Percentiles rank a stretch among this genome's conserved stretches.
Conservation (phyloP, 2,888 invertebrate genomes). For the Heliconius cydno region DNA sequence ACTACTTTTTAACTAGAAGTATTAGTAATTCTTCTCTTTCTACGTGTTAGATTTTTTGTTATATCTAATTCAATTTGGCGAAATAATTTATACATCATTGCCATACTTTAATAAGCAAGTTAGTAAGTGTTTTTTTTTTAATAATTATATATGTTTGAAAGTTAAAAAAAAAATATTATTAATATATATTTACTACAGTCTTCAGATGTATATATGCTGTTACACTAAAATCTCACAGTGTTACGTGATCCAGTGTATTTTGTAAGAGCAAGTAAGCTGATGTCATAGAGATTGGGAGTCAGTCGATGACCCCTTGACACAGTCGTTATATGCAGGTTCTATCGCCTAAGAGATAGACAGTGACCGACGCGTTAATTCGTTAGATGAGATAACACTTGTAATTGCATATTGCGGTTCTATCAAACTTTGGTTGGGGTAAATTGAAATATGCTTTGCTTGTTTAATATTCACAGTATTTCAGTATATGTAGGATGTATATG, state of each 20-base stretch:
- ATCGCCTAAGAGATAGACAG: conserved; percentile 46
- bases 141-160: too few relatives aligned
- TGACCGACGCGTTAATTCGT: conserved; percentile 56
- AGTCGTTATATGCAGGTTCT: conserved; percentile 61
- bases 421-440: conserved; percentile 30
- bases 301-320: conserved; percentile 80
- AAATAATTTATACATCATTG: neutral
- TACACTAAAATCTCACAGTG: conserved; percentile 44
- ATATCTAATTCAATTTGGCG: neutral
- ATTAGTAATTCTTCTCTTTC: neutral
- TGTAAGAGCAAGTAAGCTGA: conserved; percentile 75
- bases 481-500: neutral
- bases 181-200: too few relatives aligned
- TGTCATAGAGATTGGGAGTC: conserved; percentile 76
- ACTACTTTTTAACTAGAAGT: neutral
- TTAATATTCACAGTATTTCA: too few relatives aligned
- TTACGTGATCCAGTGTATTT: conserved; percentile 79
- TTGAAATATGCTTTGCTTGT: conserved; percentile 22
- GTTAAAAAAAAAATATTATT: too few relatives aligned
- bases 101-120: neutral
- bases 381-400: conserved; percentile 48
- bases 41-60: neutral
- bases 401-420: conserved; percentile 42
- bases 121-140: neutral
- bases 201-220: conserved; percentile 10